Percentiles rank a stretch among this genome's conserved stretches.
Conservation (phyloP, 2,113 vertebrate genomes). For the Oncorhynchus clarkii region DNA sequence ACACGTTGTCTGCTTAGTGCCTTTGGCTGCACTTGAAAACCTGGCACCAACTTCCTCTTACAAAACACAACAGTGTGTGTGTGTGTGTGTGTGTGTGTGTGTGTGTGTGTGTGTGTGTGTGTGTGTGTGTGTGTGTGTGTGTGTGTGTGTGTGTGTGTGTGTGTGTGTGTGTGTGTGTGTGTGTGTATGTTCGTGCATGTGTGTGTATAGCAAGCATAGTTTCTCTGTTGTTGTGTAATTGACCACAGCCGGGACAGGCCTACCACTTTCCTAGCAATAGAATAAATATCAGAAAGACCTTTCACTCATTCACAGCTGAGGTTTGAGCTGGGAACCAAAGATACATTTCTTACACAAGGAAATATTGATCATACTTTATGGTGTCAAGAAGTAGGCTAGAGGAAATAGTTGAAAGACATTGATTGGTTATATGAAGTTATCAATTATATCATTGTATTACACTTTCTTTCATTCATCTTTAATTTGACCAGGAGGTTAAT, state of each 20-base stretch:
- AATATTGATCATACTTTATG: not conserved
- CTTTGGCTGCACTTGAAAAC: conserved; percentile 31
- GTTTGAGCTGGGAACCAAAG: not conserved
- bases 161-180: too few species aligned
- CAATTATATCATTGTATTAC: too few species aligned
- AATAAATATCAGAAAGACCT: not conserved
- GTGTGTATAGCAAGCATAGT: not conserved
- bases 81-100: too few species aligned
- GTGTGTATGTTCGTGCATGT: not conserved
- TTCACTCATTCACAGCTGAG: not conserved
- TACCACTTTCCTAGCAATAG: too few species aligned
- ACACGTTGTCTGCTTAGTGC: conserved; percentile 39
- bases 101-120: not conserved
- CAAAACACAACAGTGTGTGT: not conserved
- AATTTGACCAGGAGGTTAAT: too few species aligned
- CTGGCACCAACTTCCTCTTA: conserved; percentile 13
- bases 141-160: not conserved
- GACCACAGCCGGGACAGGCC: too few species aligned
- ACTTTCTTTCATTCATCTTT: too few species aligned
- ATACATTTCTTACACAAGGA: not conserved
- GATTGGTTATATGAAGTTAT: not conserved
- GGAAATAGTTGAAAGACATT: not conserved
- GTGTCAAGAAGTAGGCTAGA: not conserved
- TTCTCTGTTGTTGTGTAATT: not conserved
- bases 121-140: too few species aligned